phyloP scores from a whole-genome alignment of 2,888 invertebrate genomes.

The Muschampia plurimacula region DNA sequence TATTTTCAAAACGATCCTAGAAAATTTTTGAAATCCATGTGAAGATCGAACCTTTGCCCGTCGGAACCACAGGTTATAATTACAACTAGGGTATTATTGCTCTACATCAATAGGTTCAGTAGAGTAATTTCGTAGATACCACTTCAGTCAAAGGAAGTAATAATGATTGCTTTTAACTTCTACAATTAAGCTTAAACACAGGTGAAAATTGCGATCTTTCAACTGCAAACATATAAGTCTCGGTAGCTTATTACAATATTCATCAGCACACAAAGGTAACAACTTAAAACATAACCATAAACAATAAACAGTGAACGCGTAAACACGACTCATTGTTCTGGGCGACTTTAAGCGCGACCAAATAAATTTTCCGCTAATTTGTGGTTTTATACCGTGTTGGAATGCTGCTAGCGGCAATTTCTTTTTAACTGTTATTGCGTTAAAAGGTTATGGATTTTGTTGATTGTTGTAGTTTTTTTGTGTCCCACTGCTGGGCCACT shows the following conservation, averaged over 20 bases:
- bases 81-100: too few relatives aligned
- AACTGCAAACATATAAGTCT: background rate
- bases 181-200: background rate
- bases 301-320: slow-evolving; percentile 5
- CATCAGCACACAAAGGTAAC: slow-evolving; percentile 1
- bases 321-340: slow-evolving; percentile 2
- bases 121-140: too few relatives aligned
- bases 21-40: too few relatives aligned
- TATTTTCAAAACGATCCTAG: too few relatives aligned
- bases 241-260: background rate
- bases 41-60: too few relatives aligned
- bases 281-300: background rate
- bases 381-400: too few relatives aligned
- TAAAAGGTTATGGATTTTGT: too few relatives aligned
- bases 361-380: background rate
- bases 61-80: too few relatives aligned
- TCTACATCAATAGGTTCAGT: too few relatives aligned
- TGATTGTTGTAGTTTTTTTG: background rate
- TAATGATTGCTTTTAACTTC: background rate
- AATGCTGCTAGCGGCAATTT: too few relatives aligned
- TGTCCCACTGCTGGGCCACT: background rate
- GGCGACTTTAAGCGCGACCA: background rate
- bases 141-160: background rate
- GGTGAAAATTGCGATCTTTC: background rate
- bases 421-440: too few relatives aligned